Conservation (phyloP, 2,797 vertebrate species). For the Gadopsis bispinosus region DNA sequence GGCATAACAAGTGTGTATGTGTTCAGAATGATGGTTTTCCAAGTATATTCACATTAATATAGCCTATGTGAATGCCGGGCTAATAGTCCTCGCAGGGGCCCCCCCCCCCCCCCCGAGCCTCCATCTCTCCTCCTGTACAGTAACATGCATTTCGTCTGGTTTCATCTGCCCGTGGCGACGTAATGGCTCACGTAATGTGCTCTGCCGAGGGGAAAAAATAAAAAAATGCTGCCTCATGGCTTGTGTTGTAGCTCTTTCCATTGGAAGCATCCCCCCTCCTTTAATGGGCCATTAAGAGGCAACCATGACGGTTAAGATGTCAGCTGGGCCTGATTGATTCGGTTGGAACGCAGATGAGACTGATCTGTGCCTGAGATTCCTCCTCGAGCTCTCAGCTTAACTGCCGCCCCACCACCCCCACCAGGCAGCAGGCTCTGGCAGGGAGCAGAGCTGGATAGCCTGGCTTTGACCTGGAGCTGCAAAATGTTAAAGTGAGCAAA, state of each 20-base stretch:
- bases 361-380: slow-evolving; percentile 55
- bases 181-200: slow-evolving; percentile 54
- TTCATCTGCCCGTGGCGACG: background rate
- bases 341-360: slow-evolving; percentile 68
- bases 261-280: slow-evolving; percentile 45
- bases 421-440: slow-evolving; percentile 8
- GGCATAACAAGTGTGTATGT: slow-evolving; percentile 2
- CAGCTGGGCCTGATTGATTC: slow-evolving; percentile 75
- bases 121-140: background rate
- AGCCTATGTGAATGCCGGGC: background rate
- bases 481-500: background rate
- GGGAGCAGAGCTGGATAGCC: slow-evolving; percentile 20
- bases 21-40: background rate
- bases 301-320: slow-evolving; percentile 73
- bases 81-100: slow-evolving; percentile 1
- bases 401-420: slow-evolving; percentile 13
- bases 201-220: slow-evolving; percentile 32
- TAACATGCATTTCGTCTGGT: slow-evolving; percentile 30
- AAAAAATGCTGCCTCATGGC: slow-evolving; percentile 50
- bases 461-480: background rate
- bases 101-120: background rate
- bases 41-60: background rate
- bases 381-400: slow-evolving; percentile 50
- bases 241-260: slow-evolving; percentile 58
- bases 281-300: slow-evolving; percentile 79